phyloP scores from a whole-genome alignment of 2,113 vertebrate species.

The Stigmatopora nigra region DNA sequence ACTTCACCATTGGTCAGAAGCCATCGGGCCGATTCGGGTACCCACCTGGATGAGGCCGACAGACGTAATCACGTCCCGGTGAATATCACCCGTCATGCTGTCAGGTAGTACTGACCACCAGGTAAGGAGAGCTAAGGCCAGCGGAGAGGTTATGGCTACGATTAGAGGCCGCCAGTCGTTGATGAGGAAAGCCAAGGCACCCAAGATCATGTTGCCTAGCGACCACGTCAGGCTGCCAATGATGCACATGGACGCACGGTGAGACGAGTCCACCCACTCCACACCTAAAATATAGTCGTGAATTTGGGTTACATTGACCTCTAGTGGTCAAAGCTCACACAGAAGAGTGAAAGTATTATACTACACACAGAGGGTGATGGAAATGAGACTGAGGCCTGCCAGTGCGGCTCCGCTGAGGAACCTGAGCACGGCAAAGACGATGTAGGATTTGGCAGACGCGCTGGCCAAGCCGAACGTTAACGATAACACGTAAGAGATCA shows the following conservation, averaged over 20 bases:
- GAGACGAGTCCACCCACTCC: conserved; percentile 65
- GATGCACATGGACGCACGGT: conserved; percentile 54
- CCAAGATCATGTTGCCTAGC: conserved; percentile 62
- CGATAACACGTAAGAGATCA: conserved; percentile 53
- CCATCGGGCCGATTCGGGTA: conserved; percentile 87
- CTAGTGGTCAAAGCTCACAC: too few relatives aligned
- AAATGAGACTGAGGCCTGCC: conserved; percentile 53
- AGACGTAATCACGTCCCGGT: not conserved
- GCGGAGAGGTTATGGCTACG: conserved; percentile 52
- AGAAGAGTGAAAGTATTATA: not conserved
- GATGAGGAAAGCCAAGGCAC: conserved; percentile 49
- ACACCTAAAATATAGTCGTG: conserved; percentile 38
- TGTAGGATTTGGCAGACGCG: conserved; percentile 54
- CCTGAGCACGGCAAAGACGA: conserved; percentile 52
- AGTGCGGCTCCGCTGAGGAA: conserved; percentile 63
- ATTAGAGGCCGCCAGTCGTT: conserved; percentile 60
- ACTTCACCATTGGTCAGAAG: conserved; percentile 74
- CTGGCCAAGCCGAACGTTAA: conserved; percentile 54
- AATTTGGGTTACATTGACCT: too few relatives aligned
- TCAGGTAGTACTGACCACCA: conserved; percentile 60
- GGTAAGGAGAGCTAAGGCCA: conserved; percentile 49
- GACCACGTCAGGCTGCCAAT: conserved; percentile 60
- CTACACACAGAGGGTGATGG: conserved; percentile 56
- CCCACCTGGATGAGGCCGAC: conserved; percentile 67
- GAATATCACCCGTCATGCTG: not conserved